Percentiles rank a stretch among this genome's conserved stretches.
Conservation (phyloP, 2,113 vertebrate species). For the Ptychochromis oligacanthus region DNA sequence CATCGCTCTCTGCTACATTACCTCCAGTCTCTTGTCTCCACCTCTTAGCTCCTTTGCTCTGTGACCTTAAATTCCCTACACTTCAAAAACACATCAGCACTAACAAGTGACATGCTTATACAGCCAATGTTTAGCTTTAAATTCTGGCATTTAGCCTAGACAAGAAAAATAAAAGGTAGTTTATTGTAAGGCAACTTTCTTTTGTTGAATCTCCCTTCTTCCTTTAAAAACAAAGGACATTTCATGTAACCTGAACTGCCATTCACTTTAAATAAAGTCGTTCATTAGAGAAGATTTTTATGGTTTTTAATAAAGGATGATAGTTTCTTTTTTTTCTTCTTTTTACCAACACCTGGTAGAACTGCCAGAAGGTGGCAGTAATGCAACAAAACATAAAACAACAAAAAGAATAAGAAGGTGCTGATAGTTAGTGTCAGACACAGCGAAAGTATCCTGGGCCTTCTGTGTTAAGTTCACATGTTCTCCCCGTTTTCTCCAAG, state of each 20-base stretch:
- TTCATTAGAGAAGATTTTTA: background rate
- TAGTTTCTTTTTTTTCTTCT: background rate
- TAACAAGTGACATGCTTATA: slow-evolving; percentile 30
- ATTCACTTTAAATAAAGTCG: background rate
- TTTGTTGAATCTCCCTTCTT: background rate
- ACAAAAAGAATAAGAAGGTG: background rate
- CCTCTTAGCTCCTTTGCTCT: slow-evolving; percentile 23
- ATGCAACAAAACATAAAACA: background rate
- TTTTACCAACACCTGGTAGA: background rate
- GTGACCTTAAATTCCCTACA: slow-evolving; percentile 47
- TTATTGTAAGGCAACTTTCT: background rate
- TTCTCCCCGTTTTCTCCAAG: too few species aligned
- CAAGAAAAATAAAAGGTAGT: background rate
- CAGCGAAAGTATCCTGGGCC: background rate
- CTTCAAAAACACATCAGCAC: slow-evolving; percentile 22
- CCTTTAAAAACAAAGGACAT: background rate
- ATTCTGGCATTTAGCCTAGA: background rate
- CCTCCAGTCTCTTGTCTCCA: slow-evolving; percentile 43
- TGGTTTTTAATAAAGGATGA: background rate
- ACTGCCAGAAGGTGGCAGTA: background rate
- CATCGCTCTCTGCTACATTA: slow-evolving; percentile 57
- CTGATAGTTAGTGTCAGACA: background rate
- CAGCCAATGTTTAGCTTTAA: background rate
- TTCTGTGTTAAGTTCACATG: background rate
- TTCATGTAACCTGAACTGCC: background rate